Percentiles rank a stretch among this genome's conserved stretches.
Evolutionary conservation across 2,797 vertebrate genomes (phyloP).

Genomic region (Poeciliopsis gracilis): DNA sequence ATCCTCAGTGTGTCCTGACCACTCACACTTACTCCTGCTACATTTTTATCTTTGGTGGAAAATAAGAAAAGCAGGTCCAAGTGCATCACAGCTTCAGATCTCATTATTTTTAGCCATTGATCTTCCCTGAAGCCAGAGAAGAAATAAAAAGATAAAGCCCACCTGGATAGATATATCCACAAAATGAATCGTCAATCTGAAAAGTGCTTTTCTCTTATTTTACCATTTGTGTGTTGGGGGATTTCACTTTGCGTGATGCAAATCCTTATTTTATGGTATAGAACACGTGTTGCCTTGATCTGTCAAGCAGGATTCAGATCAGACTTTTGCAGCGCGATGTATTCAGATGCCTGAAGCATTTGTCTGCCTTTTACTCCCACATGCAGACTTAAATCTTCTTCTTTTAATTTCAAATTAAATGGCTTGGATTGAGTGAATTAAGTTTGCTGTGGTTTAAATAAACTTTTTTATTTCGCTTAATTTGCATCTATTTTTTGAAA

Average conservation of each 20-base stretch:
- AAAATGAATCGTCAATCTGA: conserved; percentile 31
- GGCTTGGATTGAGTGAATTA: background rate
- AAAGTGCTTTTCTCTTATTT: conserved; percentile 29
- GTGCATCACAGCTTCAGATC: conserved; percentile 37
- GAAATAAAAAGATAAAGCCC: conserved; percentile 40
- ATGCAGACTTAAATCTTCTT: conserved; percentile 27
- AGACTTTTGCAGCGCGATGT: conserved; percentile 24
- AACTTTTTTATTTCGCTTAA: conserved; percentile 7
- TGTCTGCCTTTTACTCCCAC: conserved; percentile 28
- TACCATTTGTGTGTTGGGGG: conserved; percentile 14
- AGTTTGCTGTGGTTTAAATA: background rate
- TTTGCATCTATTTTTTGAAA: conserved; percentile 11
- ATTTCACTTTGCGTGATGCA: conserved; percentile 10
- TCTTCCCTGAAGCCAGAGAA: conserved; percentile 28
- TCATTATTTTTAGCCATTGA: conserved; percentile 52
- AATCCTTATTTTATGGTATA: conserved; percentile 6
- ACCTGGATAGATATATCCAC: conserved; percentile 34
- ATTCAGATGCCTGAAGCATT: conserved; percentile 23
- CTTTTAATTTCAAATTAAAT: conserved; percentile 51
- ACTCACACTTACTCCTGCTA: conserved; percentile 14
- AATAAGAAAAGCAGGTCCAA: conserved; percentile 6
- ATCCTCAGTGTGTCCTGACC: background rate
- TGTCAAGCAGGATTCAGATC: conserved; percentile 35
- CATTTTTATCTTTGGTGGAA: conserved; percentile 21
- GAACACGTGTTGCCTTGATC: conserved; percentile 31